These are phyloP conservation scores for Distichodus sexfasciatus DNA, from an alignment of 2,797 vertebrate species.

Conservation along the genomic window DNA sequence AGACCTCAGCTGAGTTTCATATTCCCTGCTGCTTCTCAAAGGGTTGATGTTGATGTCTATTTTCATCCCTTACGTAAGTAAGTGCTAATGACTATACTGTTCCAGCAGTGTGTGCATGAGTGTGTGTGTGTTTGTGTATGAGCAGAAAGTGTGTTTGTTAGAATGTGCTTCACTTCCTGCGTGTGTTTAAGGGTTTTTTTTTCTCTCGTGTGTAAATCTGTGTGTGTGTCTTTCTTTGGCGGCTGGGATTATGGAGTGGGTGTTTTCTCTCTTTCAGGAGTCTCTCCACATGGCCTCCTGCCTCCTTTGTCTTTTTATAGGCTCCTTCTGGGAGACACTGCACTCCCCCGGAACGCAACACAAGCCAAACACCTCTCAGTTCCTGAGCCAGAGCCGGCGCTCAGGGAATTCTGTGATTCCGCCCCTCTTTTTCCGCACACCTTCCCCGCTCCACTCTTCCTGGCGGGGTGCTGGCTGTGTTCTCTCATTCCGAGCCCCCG, in stretches of 20 bases:
- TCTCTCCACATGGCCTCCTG: conserved; percentile 77
- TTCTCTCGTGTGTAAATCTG: conserved; percentile 21
- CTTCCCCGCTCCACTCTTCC: conserved; percentile 44
- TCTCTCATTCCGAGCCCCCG: conserved; percentile 9
- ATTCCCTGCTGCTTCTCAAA: conserved; percentile 41
- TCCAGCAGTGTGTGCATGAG: conserved; percentile 30
- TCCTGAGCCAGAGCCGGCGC: conserved; percentile 73
- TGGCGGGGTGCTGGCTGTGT: too few relatives aligned
- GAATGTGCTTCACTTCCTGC: conserved; percentile 32
- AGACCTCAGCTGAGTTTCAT: conserved; percentile 50
- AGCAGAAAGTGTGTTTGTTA: conserved; percentile 45
- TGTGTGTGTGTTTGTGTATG: conserved; percentile 39
- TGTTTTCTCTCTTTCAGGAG: conserved; percentile 76
- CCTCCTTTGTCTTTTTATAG: conserved; percentile 84
- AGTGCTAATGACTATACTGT: conserved; percentile 49
- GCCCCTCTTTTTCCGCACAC: conserved; percentile 63
- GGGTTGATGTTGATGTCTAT: conserved; percentile 52
- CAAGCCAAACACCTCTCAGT: conserved; percentile 80
- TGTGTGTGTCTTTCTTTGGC: conserved; percentile 49
- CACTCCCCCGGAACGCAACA: conserved; percentile 71
- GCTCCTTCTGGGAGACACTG: conserved; percentile 73
- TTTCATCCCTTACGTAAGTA: conserved; percentile 61
- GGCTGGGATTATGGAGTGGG: conserved; percentile 71
- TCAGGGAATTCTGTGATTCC: conserved; percentile 72
- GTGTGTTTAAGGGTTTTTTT: conserved; percentile 41